Evolutionary conservation across 53 echinoderm and acorn worm species (phyloP), one percentile per base, ranked within the genome.

Genomic region (Holothuria scabra): DNA sequence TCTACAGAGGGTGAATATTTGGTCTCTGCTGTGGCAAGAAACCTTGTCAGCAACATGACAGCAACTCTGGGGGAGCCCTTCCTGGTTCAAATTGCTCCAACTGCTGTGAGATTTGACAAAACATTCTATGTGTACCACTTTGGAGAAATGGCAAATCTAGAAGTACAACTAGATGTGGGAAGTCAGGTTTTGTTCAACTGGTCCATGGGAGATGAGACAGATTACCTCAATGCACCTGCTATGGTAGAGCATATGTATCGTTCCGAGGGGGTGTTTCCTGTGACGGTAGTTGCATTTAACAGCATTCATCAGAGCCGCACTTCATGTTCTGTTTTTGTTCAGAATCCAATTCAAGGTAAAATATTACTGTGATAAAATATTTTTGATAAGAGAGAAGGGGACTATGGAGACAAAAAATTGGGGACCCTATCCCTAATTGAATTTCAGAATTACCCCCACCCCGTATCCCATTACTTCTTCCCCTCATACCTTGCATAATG

Each of bases 181-280:
- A 86, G 84, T 59, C 83, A 99, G 31, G 80, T 99, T 76, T 78
- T 83, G 33, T 99, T 85, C 56, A 93, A 95, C 76, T 99, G 99
- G 99, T 95, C 99, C 41, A 99, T 99, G 99, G 99, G 99, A 24
- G 99, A 99, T 65, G 92, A 99, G 80, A 95, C 94, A 37, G 89
- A 91, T 74, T 99, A 97, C 86, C 63, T 93, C 8, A 72, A 91
- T 65, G 87, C 83, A 61, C 91, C 92, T 89, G n/a, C 84, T 7
- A 46, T 83, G 31, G 85, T 95, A 22, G 57, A 52, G n/a, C 97
- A 97, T 75, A 60, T 82, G 10, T 97, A 97, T 80, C 90, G 76
- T 14, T 82, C 88, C 18, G 41, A 86, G 2, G 84, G 89, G 22
- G 13, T 3, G 57, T 94, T 83, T 85, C 12, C 16, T 0, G 92